These are phyloP conservation scores for Sus scrofa DNA, from an alignment of 2,113 vertebrate species.

Conservation along the genomic window DNA sequence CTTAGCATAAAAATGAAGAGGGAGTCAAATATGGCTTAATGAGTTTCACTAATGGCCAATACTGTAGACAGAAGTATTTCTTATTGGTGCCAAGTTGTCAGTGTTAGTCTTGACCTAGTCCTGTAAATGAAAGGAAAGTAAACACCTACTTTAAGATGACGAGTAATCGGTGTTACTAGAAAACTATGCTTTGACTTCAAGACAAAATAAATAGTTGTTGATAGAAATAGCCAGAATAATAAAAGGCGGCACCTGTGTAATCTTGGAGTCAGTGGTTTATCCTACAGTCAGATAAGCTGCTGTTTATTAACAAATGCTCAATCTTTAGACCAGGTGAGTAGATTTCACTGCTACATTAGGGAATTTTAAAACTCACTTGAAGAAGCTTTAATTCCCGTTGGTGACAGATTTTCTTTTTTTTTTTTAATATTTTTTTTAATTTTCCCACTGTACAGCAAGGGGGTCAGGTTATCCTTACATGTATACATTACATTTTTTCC, in stretches of 20 bases:
- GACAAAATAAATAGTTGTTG: constrained; percentile 53
- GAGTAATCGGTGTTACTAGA: not conserved
- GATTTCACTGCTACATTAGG: not conserved
- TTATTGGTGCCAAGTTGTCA: not conserved
- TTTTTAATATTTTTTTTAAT: too few species aligned
- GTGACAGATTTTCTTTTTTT: too few species aligned
- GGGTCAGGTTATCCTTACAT: too few species aligned
- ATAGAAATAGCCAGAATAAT: not conserved
- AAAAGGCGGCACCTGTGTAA: not conserved
- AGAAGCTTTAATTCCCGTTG: not conserved
- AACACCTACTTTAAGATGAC: not conserved
- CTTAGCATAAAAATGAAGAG: constrained; percentile 34
- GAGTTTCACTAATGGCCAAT: not conserved
- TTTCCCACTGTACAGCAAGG: too few species aligned
- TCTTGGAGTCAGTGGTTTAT: not conserved
- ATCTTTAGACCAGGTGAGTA: not conserved
- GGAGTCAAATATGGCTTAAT: not conserved
- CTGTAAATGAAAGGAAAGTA: not conserved
- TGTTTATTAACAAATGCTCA: too few species aligned
- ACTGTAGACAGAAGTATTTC: not conserved
- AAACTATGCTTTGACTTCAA: constrained; percentile 20
- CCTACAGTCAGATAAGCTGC: not conserved
- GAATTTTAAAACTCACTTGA: not conserved
- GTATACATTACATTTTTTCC: too few species aligned
- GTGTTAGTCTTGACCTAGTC: not conserved